phyloP scores from a whole-genome alignment of 2,888 invertebrate species.

The Cantharis flavilabris region DNA sequence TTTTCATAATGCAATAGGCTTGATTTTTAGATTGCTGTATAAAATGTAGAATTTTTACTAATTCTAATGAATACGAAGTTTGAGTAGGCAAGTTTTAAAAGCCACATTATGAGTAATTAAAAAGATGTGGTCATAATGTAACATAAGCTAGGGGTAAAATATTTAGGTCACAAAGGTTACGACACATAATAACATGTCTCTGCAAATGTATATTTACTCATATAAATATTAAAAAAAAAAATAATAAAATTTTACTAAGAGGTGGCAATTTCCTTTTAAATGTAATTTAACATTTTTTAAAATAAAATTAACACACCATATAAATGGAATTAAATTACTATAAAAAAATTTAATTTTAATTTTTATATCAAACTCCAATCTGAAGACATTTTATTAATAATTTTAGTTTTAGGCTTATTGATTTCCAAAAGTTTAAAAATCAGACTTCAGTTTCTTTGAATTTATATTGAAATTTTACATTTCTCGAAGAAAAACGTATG shows the following conservation, averaged over 20 bases:
- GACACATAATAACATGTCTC: constrained; percentile 1
- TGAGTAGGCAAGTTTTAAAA: constrained; percentile 28
- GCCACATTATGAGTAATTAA: constrained; percentile 31
- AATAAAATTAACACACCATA: not conserved
- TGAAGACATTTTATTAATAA: not conserved
- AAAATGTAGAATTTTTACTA: constrained; percentile 7
- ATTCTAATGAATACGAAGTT: constrained; percentile 27
- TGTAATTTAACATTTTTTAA: not conserved
- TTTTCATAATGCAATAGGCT: not conserved
- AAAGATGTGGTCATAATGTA: constrained; percentile 27
- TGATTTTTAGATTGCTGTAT: not conserved
- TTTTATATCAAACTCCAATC: not conserved
- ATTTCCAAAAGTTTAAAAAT: not conserved
- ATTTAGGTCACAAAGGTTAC: constrained; percentile 22
- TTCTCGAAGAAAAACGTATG: no score
- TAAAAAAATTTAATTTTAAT: not conserved
- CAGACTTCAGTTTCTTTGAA: no score
- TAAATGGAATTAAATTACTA: not conserved
- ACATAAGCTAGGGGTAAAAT: constrained; percentile 17
- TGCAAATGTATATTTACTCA: not conserved
- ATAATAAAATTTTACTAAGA: not conserved
- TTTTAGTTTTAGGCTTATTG: not conserved
- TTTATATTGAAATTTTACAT: no score
- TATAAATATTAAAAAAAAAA: not conserved
- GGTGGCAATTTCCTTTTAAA: not conserved